Base-by-base conservation (phyloP, 2,888 invertebrate genomes). In the Yponomeuta sedellus region DNA sequence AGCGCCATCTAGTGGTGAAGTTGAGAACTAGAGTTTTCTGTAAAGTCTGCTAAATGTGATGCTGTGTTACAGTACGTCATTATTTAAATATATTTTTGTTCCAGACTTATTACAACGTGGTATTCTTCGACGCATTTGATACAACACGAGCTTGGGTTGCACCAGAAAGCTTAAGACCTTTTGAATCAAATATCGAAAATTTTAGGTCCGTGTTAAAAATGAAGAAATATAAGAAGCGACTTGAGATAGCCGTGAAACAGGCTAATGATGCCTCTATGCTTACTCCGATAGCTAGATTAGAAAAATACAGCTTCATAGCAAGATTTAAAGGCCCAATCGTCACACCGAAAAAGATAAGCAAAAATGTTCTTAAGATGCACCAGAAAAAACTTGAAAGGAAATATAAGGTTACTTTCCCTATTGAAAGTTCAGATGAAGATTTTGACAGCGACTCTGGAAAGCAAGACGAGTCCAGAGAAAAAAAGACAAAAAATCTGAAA, bases 101-200 rank as follows among this genome's bases (percentile, higher is more conserved):
- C 19, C 83, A 93, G 93, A 90, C 85, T 0, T 82, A 86, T 69
- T 93, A 93, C 73, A 87, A 92, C 71, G 92, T 93, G 1, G 88
- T 86, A 11, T 93, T 93, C 73, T 92, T 93, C 67, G 90, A 92
- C 68, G 73, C 79, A 0, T 67, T 70, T 19, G 80, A 85, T 11
- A 86, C 83, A 1, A 83, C 89, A 28, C 77, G 90, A 69, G 85
- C 87, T 0, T 93, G 93, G 93, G 70, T 93, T 2, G 65, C 77
- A 28, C 79, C 83, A 0, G 73, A 76, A 2, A 73, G 84, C 20
- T 67, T 93, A 1, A 83, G 82, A 63, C 82, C 91, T 0, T 92
- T 83, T 70, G 66, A 67, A 1, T 40, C 73, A 1, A 76, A 79
- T 66, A 84, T 81, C 73, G 77, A 75, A 0, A 52, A 68, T 5